A percentile compares a stretch with the other conserved stretches of the same genome.
Evolutionary conservation across 2,113 vertebrate genomes (phyloP).

Genomic region (Tinamus guttatus): DNA sequence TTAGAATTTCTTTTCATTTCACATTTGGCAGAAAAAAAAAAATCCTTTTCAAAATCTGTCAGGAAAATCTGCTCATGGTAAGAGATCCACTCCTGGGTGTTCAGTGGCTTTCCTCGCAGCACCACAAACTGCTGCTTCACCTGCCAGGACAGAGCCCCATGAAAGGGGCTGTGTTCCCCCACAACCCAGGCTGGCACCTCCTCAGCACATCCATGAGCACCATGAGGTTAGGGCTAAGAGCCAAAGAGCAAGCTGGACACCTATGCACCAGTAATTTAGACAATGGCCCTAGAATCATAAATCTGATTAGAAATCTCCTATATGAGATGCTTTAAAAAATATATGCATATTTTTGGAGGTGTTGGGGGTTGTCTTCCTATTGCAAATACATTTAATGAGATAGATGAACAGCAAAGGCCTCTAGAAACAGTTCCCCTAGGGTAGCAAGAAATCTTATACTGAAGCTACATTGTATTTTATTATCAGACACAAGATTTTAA

Average conservation of each 20-base stretch:
- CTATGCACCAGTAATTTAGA: neutral
- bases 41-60: neutral
- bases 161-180: too few species aligned
- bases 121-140: neutral
- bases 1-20: neutral
- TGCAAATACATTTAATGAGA: conserved; percentile 12
- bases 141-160: rapidly evolving
- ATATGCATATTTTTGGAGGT: neutral
- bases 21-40: neutral
- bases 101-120: neutral
- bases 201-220: neutral
- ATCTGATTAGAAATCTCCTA: neutral
- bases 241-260: neutral
- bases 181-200: neutral
- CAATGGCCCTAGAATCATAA: neutral
- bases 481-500: conserved; percentile 13
- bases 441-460: neutral
- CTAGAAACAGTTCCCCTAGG: neutral
- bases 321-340: neutral
- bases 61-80: rapidly evolving
- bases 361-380: neutral
- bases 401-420: neutral
- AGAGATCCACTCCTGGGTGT: neutral
- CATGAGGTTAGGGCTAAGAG: rapidly evolving
- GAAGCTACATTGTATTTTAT: conserved; percentile 18